These are phyloP conservation scores for Galemys pyrenaicus DNA, from an alignment of 2,113 vertebrate genomes.

Conservation along the genomic window DNA sequence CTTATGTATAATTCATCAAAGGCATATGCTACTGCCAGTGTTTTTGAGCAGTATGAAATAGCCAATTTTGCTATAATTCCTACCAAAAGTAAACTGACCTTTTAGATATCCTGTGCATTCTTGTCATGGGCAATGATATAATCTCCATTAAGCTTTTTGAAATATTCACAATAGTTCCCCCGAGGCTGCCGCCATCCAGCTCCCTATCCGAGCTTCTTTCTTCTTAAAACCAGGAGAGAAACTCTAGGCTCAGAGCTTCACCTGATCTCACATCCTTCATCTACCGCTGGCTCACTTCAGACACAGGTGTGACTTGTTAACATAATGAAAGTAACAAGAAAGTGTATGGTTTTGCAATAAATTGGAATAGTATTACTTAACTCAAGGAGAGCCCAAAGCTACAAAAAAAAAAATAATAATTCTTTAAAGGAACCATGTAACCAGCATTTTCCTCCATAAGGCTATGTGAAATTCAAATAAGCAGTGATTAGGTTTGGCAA, in stretches of 20 bases:
- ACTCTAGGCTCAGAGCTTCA: not conserved
- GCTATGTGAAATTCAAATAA: slow-evolving; percentile 18
- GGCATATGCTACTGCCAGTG: not conserved
- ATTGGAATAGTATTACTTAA: not conserved
- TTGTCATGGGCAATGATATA: not conserved
- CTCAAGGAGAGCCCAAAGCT: not conserved
- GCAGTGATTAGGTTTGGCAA: not conserved
- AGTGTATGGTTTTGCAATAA: not conserved
- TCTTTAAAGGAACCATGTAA: not conserved
- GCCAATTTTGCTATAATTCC: not conserved
- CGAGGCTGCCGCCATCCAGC: not conserved
- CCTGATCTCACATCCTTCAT: not conserved
- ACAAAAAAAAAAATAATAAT: not conserved
- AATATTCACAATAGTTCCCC: not conserved
- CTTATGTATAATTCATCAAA: slow-evolving; percentile 56
- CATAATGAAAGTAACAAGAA: slow-evolving; percentile 23
- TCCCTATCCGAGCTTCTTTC: not conserved
- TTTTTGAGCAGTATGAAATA: slow-evolving; percentile 34
- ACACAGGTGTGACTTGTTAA: slow-evolving; percentile 28
- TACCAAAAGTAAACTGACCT: slow-evolving; percentile 61
- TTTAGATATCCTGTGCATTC: not conserved
- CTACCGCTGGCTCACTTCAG: not conserved
- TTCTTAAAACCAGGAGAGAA: not conserved
- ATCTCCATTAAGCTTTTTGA: slow-evolving; percentile 4
- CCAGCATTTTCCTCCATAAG: not conserved